Evolutionary conservation across 2,888 invertebrate genomes (phyloP).

Genomic region (Linyphia triangularis): DNA sequence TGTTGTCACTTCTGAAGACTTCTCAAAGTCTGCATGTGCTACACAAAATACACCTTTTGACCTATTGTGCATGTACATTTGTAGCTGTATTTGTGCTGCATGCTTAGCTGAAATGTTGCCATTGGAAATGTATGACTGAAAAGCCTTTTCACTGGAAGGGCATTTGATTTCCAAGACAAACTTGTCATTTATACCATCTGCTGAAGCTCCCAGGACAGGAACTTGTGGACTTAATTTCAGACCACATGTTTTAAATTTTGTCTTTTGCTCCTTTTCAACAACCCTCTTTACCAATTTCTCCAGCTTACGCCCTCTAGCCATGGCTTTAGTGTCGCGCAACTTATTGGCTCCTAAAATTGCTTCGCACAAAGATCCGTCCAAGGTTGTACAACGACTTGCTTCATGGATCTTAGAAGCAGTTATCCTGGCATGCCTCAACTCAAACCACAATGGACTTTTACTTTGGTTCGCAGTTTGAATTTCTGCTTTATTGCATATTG

Average conservation of each 20-base stretch:
- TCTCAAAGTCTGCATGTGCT: background rate
- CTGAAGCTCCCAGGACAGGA: constrained; percentile 6
- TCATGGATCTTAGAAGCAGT: constrained; percentile 6
- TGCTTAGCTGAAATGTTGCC: background rate
- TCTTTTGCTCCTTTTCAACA: background rate
- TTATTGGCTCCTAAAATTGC: background rate
- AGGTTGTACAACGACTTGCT: background rate
- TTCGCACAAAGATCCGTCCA: background rate
- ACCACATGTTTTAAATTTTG: background rate
- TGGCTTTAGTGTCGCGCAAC: background rate
- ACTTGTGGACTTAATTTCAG: background rate
- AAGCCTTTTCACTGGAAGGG: constrained; percentile 1
- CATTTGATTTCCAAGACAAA: constrained; percentile 1
- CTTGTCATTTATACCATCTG: background rate
- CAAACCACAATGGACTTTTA: background rate
- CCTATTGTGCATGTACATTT: background rate
- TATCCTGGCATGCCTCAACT: background rate
- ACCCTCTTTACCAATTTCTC: background rate
- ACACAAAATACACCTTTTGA: constrained; percentile 28
- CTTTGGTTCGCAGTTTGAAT: background rate
- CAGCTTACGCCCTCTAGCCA: background rate
- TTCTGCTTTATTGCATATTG: background rate
- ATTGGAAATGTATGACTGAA: background rate
- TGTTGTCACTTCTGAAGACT: background rate
- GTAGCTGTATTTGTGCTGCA: background rate